Base-by-base conservation (phyloP, 2,888 invertebrate genomes). In the Bugula neritina region DNA sequence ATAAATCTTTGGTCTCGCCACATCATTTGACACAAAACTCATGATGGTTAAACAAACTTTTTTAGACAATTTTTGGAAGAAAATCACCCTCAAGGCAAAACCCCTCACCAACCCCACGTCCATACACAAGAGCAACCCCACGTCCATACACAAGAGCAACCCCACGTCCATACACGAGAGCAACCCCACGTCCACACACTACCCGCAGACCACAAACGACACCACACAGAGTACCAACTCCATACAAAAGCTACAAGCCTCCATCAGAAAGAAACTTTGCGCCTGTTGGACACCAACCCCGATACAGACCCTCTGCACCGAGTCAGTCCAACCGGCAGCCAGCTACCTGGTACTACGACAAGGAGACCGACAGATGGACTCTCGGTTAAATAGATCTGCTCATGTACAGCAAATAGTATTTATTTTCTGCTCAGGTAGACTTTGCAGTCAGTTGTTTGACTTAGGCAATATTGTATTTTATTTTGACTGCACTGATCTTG, bases 251-350 rank as follows among this genome's bases (percentile, higher is more conserved):
- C 5, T 63, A 63, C 34, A 63, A 63, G n/a, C 63, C 63, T 13
- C 43, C 43, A 43, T 25, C 29, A 25, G 63, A 31, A 63, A 25
- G 10, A 10, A 63, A 63, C 63, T 63, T 29, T n/a, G 63, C 63
- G 2, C 63, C 63, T 25, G 31, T 31, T 31, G 63, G 63, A 10
- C 63, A 63, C 31, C 27, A 31, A 34, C 63, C 63, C 10, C 27
- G 31, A 3, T 63, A 63, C 63, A 63, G 63, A n/a, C 63, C 63
- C n/a, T 21, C 63, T 13, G 63, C 63, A 29, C 27, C 63, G 5
- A 3, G 34, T 13, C 27, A 10, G 5, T 10, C 63, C 5, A 25
- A 27, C 3, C 5, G 23, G n/a, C 3, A 5, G 5, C 3, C 5
- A 13, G 10, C 21, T 10, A 31, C 27, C 63, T 63, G 63, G 63